Conservation (phyloP, 2,888 invertebrate genomes). For the Zaprionus bogoriensis region DNA sequence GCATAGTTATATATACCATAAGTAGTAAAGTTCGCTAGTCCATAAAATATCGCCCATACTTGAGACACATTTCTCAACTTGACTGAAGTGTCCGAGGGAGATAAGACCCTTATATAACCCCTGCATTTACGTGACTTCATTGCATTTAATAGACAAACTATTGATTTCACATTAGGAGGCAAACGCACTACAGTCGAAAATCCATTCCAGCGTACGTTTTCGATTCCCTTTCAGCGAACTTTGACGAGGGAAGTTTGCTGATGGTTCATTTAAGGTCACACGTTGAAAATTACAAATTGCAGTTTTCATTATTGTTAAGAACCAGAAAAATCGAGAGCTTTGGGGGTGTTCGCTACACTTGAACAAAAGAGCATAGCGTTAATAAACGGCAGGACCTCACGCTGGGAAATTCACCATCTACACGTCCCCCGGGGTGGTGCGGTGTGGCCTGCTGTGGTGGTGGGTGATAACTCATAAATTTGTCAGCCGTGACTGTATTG, state of each 20-base stretch:
- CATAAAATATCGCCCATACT: no score
- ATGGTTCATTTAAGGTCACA: no score
- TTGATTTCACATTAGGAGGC: constrained; percentile 58
- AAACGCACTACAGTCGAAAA: background rate
- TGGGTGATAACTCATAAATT: constrained; percentile 57
- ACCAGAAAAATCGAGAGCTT: constrained; percentile 4
- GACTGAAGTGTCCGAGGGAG: no score
- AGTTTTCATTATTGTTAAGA: constrained; percentile 3
- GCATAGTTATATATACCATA: no score
- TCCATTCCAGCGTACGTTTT: background rate
- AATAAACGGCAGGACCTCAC: constrained; percentile 42
- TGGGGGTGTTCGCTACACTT: background rate
- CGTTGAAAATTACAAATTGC: constrained; percentile 3
- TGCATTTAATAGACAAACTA: constrained; percentile 49
- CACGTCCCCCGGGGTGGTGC: background rate
- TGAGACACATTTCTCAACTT: background rate
- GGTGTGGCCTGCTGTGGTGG: constrained; percentile 24
- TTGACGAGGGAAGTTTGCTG: background rate
- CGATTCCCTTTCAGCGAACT: background rate
- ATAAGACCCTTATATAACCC: constrained; percentile 3
- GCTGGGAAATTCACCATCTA: constrained; percentile 24
- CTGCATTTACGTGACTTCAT: constrained; percentile 34
- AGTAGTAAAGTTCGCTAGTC: background rate
- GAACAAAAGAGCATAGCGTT: background rate
- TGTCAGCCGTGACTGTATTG: constrained; percentile 45